Evolutionary conservation across 2,113 vertebrate species (phyloP).

Genomic region (Phocoena phocoena): DNA sequence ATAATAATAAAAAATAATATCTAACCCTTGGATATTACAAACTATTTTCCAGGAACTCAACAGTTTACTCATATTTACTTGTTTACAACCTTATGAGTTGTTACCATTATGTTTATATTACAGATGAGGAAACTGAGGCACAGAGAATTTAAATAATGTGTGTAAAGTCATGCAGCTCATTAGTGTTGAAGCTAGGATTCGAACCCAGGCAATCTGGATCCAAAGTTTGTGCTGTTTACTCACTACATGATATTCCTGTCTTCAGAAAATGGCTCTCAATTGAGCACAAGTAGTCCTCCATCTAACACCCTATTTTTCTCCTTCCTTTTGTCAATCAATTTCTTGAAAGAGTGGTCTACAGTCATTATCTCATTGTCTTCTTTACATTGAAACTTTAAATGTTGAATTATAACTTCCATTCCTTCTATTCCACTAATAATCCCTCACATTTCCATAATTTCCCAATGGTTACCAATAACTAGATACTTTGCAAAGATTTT

Average conservation of each 20-base stretch:
- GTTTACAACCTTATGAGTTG: neutral
- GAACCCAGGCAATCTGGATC: neutral
- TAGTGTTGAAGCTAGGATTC: neutral
- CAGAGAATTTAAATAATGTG: neutral
- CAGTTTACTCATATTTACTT: neutral
- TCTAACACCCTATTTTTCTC: neutral
- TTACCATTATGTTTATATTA: neutral
- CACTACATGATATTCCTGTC: neutral
- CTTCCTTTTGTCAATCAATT: neutral
- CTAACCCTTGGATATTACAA: neutral
- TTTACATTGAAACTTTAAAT: neutral
- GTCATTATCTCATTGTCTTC: neutral
- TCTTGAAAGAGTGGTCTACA: neutral
- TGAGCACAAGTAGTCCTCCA: neutral
- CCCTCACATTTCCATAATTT: neutral
- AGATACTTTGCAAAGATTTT: neutral
- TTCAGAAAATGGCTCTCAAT: neutral
- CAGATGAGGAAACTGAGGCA: neutral
- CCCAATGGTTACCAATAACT: neutral
- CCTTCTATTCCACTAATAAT: neutral
- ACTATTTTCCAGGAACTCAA: neutral
- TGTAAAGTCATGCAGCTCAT: neutral
- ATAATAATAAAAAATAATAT: neutral
- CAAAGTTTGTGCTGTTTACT: neutral
- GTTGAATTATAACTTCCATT: neutral